Base-by-base conservation (phyloP, 2,888 invertebrate genomes). In the Macropis europaea region DNA sequence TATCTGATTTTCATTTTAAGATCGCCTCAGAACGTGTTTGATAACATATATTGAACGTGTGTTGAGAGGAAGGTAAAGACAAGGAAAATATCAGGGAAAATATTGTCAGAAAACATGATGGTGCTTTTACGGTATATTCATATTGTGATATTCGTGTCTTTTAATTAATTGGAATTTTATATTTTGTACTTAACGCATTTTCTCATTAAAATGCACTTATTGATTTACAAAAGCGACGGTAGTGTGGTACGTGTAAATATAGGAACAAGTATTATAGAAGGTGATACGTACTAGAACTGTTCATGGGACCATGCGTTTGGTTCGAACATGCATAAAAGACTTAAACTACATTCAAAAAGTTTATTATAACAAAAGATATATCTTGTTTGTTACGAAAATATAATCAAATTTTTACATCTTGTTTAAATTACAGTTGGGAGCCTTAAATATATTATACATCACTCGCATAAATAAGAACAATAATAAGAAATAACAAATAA, bases 121-220 rank as follows among this genome's bases (percentile, higher is more conserved):
- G 38, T 52, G 45, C 26, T 52, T 48, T 11, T 36, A 67, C n/a
- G n/a, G n/a, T 24, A 42, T 17, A 24, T 30, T 17, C 22, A 3
- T 17, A 57, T 57, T 56, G 43, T 36, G 19, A 68, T 56, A 26
- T 52, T 45, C 17, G 30, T 28, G 4, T 34, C 13, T 64, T 28
- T 38, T 30, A n/a, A 11, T 24, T 38, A 26, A 7, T 7, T 17
- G 3, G n/a, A 54, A 22, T 36, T 30, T 4, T 47, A 26, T 47
- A 4, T 56, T 36, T 64, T 73, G 40, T 59, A 64, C 54, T 69
- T 54, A 71, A 60, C 5, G 7, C 28, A 43, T 52, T 73, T 54
- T 38, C 32, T 19, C 28, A 36, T 47, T 50, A 24, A 43, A 38
- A 28, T 38, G 24, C 15, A 47, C 24, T 24, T n/a, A 7, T 45